Evolutionary conservation across 2,113 vertebrate species (phyloP).

Genomic region (Falcunculus frontatus): DNA sequence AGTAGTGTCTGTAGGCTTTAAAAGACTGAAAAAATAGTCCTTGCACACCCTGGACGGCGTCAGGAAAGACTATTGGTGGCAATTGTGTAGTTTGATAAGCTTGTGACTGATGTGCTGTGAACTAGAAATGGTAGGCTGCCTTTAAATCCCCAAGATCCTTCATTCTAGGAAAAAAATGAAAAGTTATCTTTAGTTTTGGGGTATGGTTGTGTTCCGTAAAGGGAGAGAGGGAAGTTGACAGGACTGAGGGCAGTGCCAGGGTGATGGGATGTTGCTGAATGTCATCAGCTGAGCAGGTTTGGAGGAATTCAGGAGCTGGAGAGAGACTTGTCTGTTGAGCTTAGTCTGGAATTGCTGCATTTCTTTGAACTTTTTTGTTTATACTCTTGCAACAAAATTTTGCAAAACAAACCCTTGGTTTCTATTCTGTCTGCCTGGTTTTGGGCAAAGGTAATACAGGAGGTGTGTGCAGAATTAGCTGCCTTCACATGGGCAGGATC

Average conservation of each 20-base stretch:
- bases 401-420: not conserved
- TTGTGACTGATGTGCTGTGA: conserved; percentile 2
- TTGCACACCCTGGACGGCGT: fast-evolving
- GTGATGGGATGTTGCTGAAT: not conserved
- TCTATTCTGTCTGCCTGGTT: not conserved
- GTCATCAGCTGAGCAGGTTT: not conserved
- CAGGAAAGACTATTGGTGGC: not conserved
- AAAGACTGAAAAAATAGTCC: not conserved
- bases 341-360: not conserved
- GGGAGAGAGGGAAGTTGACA: not conserved
- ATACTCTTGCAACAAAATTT: not conserved
- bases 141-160: not conserved
- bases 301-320: not conserved
- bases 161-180: not conserved
- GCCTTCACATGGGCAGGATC: not conserved
- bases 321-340: not conserved
- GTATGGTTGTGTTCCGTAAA: not conserved
- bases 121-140: not conserved
- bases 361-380: not conserved
- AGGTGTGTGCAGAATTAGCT: not conserved
- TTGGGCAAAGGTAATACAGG: not conserved
- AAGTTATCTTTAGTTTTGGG: not conserved
- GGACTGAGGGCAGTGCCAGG: not conserved
- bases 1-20: not conserved
- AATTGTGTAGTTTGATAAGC: not conserved